A percentile compares a stretch with the other conserved stretches of the same genome.
Conservation (phyloP, 2,113 vertebrate species). For the Microtus pennsylvanicus region DNA sequence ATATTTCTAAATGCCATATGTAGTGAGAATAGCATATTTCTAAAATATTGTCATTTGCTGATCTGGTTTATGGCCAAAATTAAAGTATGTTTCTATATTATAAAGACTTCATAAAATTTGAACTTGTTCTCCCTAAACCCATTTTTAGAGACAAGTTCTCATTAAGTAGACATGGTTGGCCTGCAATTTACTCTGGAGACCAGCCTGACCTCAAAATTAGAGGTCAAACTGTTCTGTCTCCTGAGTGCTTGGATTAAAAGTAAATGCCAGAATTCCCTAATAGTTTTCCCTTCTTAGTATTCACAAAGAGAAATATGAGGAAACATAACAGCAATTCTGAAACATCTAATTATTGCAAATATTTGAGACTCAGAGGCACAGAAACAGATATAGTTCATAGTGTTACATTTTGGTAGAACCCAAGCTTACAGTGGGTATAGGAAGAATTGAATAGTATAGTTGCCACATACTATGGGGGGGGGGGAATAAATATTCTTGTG, state of each 20-base stretch:
- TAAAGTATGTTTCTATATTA: background rate
- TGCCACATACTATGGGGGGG: too few species aligned
- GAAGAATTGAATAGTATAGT: too few species aligned
- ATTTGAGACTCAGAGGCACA: background rate
- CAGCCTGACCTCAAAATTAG: background rate
- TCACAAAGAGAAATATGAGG: background rate
- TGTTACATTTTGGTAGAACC: too few species aligned
- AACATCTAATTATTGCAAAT: background rate
- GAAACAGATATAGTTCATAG: background rate
- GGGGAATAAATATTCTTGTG: too few species aligned
- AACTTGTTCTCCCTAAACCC: background rate
- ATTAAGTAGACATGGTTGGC: background rate
- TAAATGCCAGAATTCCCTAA: background rate
- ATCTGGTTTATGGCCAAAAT: background rate
- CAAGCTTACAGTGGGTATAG: too few species aligned
- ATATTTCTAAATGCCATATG: background rate
- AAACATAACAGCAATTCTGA: background rate
- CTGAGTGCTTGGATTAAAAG: background rate
- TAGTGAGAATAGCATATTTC: background rate
- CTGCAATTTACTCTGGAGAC: background rate
- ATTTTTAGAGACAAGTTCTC: background rate
- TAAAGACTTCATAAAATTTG: background rate
- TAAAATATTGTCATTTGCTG: background rate
- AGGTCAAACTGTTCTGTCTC: background rate
- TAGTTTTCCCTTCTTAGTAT: background rate